Base-by-base conservation (phyloP, 2,113 vertebrate species). In the Cardinalis cardinalis region DNA sequence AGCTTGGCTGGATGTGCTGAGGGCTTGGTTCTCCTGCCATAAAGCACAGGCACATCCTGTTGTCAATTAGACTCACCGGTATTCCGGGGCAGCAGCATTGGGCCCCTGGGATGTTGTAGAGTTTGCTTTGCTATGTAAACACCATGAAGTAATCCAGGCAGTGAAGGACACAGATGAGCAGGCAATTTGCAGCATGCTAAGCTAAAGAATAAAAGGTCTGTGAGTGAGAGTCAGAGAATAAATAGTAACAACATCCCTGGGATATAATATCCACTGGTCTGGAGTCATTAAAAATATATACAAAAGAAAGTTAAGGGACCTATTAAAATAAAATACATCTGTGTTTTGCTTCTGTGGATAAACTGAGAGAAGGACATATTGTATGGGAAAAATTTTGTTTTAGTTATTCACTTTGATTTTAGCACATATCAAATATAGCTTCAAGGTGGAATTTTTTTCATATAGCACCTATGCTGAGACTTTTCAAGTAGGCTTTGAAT, bases 91-190 rank as follows among this genome's bases (percentile, higher is more conserved):
- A 84, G 74, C 73, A 82, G 88, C 84, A 90, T 7, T 93, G 90
- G 81, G 88, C 81, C 88, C 89, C 74, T 78, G 95, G 90, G 94
- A 95, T 70, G 66, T n/a, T 84, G 48, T 53, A 92, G 20, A 72
- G 84, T 94, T 94, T 95, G 90, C 83, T 94, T 92, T 93, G 88
- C 84, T 92, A 25, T 76, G 93, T 95, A 95, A 95, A 95, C 94
- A 95, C 59, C 84, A 70, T 79, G 87, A 88, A 92, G 86, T 32
- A 87, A 93, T 82, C 63, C 77, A 83, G 87, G 52, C 87, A 93
- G 81, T 2, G 77, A 75, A 70, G 68, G 74, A 87, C 84, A 90
- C 74, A 55, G 84, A 95, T 84, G 93, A 95, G 75, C 81, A 93
- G 84, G 63, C 87, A 82, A 70, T 89, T 59, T 93, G 88, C 63